Base-by-base conservation (phyloP, 2,797 vertebrate genomes). In the Fratercula arctica region DNA sequence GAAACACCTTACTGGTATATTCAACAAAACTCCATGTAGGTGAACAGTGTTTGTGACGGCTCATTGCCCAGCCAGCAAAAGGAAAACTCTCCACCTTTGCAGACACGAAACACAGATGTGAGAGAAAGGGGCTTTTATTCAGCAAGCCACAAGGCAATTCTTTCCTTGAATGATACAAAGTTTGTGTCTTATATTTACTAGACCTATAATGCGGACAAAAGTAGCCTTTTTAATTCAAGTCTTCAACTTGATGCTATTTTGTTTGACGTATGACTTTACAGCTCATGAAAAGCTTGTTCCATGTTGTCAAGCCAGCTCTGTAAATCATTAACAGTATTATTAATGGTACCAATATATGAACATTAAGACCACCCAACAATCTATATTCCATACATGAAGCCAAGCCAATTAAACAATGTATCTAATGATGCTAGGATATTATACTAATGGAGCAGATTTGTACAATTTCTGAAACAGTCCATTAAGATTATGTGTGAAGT, bases 161-260 rank as follows among this genome's bases (percentile, higher is more conserved):
- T 70, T 70, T 48, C 20, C 37, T 46, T 15, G 3, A 51, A 43
- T 2, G 0, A n/a, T 2, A 45, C 0, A 0, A 68, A 41, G 8
- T 29, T 12, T 8, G 25, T 8, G 5, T 45, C 46, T 64, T 66
- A 2, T 4, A 59, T 18, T 50, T 64, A 60, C 9, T 13, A 29
- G 54, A 79, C 9, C 16, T 45, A 13, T n/a, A 16, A 1, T 1
- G 13, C 18, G 23, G 20, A 76, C 53, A 84, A 59, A 66, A 59
- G 16, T 1, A 78, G 43, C 46, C 17, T 81, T 84, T 72, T 29
- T n/a, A 21, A 35, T 15, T 63, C 1, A 0, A 79, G 63, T 14
- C 48, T 73, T 41, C 1, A 5, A 45, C n/a, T 51, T 39, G 0
- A 46, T 4, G 16, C 11, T 24, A 7, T 41, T 73, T 25, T 78